Evolutionary conservation across 1,140 invertebrate genomes (phyloP), one percentile per base, ranked within the genome.

Genomic region (Papilio helenus): DNA sequence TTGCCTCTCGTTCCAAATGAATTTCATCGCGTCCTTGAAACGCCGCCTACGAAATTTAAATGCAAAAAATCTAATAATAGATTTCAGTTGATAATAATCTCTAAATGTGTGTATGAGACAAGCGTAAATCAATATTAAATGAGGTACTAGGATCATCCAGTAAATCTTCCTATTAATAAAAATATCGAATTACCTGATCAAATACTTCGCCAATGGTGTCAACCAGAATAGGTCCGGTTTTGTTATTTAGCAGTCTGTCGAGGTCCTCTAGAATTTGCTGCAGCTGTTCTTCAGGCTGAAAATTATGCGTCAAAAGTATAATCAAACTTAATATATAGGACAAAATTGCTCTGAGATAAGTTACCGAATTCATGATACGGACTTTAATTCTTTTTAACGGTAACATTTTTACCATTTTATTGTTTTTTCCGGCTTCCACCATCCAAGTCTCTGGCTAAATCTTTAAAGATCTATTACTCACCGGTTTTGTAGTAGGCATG

Each of bases 221-320:
- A 0, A 88, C 84, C 44, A 92, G 80, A 16, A 81, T 76, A 0
- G 91, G 71, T 0, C 85, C 71, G 0, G 81, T 46, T 18, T 80
- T 81, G 34, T 88, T 85, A 72, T 88, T 85, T 12, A 92, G 74
- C 1, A 94, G 74, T 1, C 49, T 65, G 10, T 89, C 87, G 77
- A 94, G 76, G 34, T 92, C 84, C 16, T 88, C 77, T 20, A 94
- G 71, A 14, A 94, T 90, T 80, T 92, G 87, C n/a, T 88, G 79
- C 23, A 94, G 72, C 76, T 91, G 86, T 20, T 93, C 85, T 68
- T 91, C 84, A 12, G 91, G 89, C 92, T 93, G 84, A 58, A 87
- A 87, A 77, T 26, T 12, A 18, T 18, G 5, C 46, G 2, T 18
- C 1, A 55, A 55, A 0, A 9, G 7, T 55, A 16, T 18, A 18